Evolutionary conservation across 92 coral and sea anemone species (phyloP).

Genomic region (Siderastrea radians): DNA sequence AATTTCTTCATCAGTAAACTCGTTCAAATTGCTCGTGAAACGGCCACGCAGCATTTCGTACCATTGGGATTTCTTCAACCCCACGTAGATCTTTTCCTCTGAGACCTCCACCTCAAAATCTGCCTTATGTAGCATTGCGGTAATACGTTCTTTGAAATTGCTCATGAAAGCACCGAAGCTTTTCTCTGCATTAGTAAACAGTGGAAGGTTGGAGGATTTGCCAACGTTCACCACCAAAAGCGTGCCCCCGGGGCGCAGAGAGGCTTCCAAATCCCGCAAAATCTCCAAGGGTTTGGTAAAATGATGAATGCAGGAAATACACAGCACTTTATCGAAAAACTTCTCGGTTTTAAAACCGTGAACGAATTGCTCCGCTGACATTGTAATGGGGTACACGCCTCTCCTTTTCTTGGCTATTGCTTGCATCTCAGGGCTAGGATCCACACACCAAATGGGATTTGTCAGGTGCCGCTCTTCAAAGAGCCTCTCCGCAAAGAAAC

Average conservation of each 20-base stretch:
- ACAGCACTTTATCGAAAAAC: constrained; percentile 4
- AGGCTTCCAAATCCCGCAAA: constrained; percentile 6
- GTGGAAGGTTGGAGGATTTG: background rate
- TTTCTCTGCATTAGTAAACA: constrained; percentile 5
- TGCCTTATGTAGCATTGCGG: background rate
- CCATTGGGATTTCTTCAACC: constrained; percentile 20
- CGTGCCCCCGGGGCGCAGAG: constrained; percentile 1
- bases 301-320: constrained; percentile 9
- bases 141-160: background rate
- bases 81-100: background rate
- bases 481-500: constrained; percentile 7
- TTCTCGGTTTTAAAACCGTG: background rate
- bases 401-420: constrained; percentile 12
- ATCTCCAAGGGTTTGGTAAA: constrained; percentile 7
- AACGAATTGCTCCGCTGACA: constrained; percentile 11
- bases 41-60: constrained; percentile 33
- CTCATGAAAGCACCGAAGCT: background rate
- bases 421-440: constrained; percentile 26
- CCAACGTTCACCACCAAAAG: background rate
- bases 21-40: background rate
- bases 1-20: constrained; percentile 11
- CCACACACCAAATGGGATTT: constrained; percentile 33
- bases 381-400: background rate
- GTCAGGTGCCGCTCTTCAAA: constrained; percentile 1
- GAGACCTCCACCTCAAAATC: constrained; percentile 13